Base-by-base conservation (phyloP, 2,113 vertebrate genomes). In the Ptyas mucosa region DNA sequence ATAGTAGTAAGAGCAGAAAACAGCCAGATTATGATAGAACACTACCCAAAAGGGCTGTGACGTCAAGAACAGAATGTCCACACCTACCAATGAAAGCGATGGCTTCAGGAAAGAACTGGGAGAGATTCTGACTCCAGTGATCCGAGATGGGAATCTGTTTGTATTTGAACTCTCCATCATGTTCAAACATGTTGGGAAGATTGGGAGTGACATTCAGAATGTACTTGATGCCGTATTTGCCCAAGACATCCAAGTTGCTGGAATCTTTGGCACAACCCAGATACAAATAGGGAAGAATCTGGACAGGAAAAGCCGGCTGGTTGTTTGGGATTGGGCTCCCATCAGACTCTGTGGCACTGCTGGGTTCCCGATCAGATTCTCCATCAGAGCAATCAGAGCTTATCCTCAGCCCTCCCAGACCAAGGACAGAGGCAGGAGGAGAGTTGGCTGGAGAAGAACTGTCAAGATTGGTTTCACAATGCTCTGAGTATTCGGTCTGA, bases 91-190 rank as follows among this genome's bases (percentile, higher is more conserved):
- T 99, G 97, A 99, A 99, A 95, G 99, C 98, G 97, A 99, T 99
- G 98, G 99, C 99, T 97, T 99, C 99, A 0, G 99, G 99, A 97
- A 99, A 99, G 97, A 99, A 99, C 98, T 99, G 99, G 0, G 99
- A 99, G 92, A 99, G 98, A 96, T 99, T 99, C 97, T 99, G 99
- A 97, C 99, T 99, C 99, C 99, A 99, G 98, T 99, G 99, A 98
- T 99, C 99, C 0, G 99, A 99, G 98, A 99, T 99, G 97, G 99
- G 99, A 96, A 99, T 99, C 98, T 99, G 99, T 96, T 99, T 99
- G 98, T 99, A 99, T 98, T 99, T 99, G 98, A 99, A 99, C 96
- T 99, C 98, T 85, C 99, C 99, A 0, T 99, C 98, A 0, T 99
- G 98, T 96, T 99, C 99, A 29, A 99, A 99, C 98, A 99, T 99